Evolutionary conservation across 2,113 vertebrate species (phyloP).

Genomic region (Potamarius usumacintae): DNA sequence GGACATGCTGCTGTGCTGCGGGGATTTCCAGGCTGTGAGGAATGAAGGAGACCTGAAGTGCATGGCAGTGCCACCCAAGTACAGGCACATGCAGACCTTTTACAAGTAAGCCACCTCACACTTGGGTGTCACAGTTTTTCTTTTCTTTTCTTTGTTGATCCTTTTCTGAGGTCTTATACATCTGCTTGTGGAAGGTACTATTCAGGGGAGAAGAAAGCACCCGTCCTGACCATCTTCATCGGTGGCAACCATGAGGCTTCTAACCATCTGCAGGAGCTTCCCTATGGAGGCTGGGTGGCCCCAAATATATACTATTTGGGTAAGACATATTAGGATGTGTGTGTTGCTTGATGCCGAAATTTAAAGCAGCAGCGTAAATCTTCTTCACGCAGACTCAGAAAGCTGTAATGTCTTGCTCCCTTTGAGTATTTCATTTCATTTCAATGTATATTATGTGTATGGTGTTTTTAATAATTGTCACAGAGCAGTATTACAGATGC

Average conservation of each 20-base stretch:
- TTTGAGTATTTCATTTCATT: background rate
- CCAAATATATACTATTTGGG: constrained; percentile 98
- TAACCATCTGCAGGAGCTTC: constrained; percentile 92
- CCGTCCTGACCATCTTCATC: constrained; percentile 92
- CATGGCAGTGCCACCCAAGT: constrained; percentile 91
- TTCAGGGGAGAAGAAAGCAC: constrained; percentile 92
- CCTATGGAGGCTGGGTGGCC: constrained; percentile 96
- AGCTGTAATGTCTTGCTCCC: background rate
- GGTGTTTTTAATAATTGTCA: background rate
- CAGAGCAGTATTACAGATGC: background rate
- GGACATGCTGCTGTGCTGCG: constrained; percentile 87
- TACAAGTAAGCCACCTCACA: constrained; percentile 80
- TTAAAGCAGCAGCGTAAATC: background rate
- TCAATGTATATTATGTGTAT: background rate
- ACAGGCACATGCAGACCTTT: constrained; percentile 93
- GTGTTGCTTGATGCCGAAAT: background rate
- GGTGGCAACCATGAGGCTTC: constrained; percentile 97
- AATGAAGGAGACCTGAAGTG: constrained; percentile 93
- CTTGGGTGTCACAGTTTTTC: background rate
- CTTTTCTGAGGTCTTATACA: background rate
- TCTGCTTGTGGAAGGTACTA: constrained; percentile 80
- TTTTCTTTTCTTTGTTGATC: background rate
- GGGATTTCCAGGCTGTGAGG: constrained; percentile 94
- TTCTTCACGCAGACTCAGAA: background rate
- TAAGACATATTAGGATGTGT: constrained; percentile 56